Evolutionary conservation across 1,140 invertebrate species (phyloP), one percentile per base, ranked within the genome.

Genomic region (Drosophila subpulchrella): DNA sequence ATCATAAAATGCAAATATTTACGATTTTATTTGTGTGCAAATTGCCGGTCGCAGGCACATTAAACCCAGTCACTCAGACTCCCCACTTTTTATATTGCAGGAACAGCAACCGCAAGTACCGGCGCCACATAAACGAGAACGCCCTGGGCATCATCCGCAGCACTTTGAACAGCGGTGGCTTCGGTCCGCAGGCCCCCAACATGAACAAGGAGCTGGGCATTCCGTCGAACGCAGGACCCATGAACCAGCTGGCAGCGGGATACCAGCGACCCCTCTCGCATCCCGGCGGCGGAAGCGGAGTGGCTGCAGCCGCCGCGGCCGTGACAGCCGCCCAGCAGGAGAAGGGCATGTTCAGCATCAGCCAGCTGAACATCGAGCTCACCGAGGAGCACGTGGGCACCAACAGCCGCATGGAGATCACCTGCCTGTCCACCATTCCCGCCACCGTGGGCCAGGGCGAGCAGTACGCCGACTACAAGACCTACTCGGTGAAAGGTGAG

Each of bases 361-460:
- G 91, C 50, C 91, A 91, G 61, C 74, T 91, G 24, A 92, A 94
- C 70, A 94, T 96, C 73, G 94, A 96, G 57, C 93, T 96, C 63
- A 94, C 94, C 0, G 94, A 93, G 36, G 92, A 95, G 59, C 94
- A 95, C 81, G 92, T 94, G 30, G 94, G 93, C 55, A 93, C 94
- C n/a, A 95, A 95, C 82, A 95, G 95, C 42, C 93, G 93, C 50
- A 93, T 96, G 48, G 94, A 95, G 65, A 94, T 96, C 59, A 96
- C 94, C 57, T 96, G 96, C 77, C 93, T 95, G 47, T 94, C 95
- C 56, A 96, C 96, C 41, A 96, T 96, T 86, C 96, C 96, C 1
- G 94, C 94, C 71, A 95, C 95, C 54, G 93, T 94, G 3, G 94
- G 93, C 20, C 91, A 94, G 51, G 93, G 93, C 11, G 95, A 95